Base-by-base conservation (phyloP, 2,888 invertebrate species). In the Ochropleura leucogaster region DNA sequence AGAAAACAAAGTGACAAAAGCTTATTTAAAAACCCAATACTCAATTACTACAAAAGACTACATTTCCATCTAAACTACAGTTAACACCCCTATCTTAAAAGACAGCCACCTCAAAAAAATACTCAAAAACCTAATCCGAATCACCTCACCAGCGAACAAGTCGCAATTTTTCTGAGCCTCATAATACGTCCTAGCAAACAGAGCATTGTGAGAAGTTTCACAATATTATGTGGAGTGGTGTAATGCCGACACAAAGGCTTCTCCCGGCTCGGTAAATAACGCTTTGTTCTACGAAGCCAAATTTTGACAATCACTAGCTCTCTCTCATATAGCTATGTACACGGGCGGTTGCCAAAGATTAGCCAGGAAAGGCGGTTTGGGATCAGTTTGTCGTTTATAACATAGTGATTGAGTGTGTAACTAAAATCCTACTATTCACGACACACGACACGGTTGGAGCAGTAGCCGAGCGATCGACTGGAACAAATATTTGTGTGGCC, bases 271-370 rank as follows among this genome's bases (percentile, higher is more conserved):
- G 92, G 96, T 96, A 96, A 96, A 96, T 96, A 96, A 92, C 94
- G 96, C 96, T 96, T 96, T 96, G 96, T 96, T 96, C 96, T 95
- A 92, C 92, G 94, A 96, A 96, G 96, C 96, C 96, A 96, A 96
- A 96, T 96, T 96, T 96, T 96, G 96, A 96, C 96, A 96, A 96
- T 96, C 96, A 96, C 96, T 96, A 94, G 96, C 96, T 94, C 94
- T 92, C 95, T 95, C 91, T 87, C 90, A 87, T 92, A 92, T 94
- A 94, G 93, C 93, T 93, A 92, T 90, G 91, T 89, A 87, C 87
- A 87, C 88, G 90, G 90, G 87, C 87, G 86, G 87, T 77, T 63
- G 90, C 68, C 93, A 95, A 87, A 95, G 95, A 95, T 49, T 90
- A 93, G 68, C 49, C 18, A 67, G 47, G 47, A 44, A 68, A 59